These are phyloP conservation scores for Chiroxiphia lanceolata DNA, from an alignment of 2,797 vertebrate genomes.

Conservation along the genomic window DNA sequence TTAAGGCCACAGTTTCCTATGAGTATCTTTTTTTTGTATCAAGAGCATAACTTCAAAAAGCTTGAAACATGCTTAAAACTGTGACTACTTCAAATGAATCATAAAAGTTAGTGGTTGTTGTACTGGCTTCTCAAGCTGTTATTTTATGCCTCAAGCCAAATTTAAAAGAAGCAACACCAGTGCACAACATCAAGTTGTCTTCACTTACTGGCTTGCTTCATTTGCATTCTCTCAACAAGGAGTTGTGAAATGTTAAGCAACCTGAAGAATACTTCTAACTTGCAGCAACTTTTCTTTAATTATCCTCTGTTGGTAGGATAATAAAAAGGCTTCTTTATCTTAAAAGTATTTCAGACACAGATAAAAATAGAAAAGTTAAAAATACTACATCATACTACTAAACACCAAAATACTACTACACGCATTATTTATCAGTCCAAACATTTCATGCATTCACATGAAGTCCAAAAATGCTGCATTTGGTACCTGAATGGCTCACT, in stretches of 20 bases:
- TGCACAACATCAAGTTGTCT: conserved; percentile 23
- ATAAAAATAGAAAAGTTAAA: not conserved
- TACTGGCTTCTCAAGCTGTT: conserved; percentile 47
- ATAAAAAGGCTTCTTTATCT: not conserved
- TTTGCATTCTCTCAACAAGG: conserved; percentile 22
- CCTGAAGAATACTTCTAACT: not conserved
- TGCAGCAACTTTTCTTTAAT: conserved; percentile 2
- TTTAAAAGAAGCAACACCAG: conserved; percentile 31
- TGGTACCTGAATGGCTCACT: not conserved
- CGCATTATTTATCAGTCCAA: not conserved
- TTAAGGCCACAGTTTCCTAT: not conserved
- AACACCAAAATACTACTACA: not conserved
- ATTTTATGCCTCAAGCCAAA: conserved; percentile 30
- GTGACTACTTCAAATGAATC: conserved; percentile 30
- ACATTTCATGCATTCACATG: not conserved
- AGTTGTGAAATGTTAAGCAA: conserved; percentile 28
- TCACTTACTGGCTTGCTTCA: not conserved
- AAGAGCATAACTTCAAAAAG: not conserved
- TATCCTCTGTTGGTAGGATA: not conserved
- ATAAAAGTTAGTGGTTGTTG: conserved; percentile 8
- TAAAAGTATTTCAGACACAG: not conserved
- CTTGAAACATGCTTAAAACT: not conserved
- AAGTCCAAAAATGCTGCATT: not conserved
- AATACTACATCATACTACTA: not conserved
- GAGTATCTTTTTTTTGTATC: not conserved